Evolutionary conservation across 1,140 invertebrate genomes (phyloP), one percentile per base, ranked within the genome.

Genomic region (Copidosoma floridanum): DNA sequence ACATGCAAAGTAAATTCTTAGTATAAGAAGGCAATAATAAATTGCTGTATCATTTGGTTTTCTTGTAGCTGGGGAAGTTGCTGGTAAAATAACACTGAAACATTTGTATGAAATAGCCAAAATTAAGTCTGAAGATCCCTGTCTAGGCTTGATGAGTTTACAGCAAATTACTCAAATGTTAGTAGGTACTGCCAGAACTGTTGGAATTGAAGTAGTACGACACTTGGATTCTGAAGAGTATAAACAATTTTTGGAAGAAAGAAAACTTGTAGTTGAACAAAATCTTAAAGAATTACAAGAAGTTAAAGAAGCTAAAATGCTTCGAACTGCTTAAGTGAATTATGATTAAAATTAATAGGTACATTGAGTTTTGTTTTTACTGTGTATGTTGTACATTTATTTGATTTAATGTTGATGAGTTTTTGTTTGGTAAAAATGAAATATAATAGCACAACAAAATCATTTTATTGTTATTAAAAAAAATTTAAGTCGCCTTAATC

Each of bases 91-190:
- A 48, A 95, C 95, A 2, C 71, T 96, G 0, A 99, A 98, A 78
- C 97, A 99, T 82, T 78, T 99, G 27, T 99, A 99, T 82, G 97
- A 99, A 87, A 99, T 99, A 72, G 97, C 97, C 0, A 86, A 88
- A 79, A 92, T 99, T 3, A 99, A 99, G 81, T 82, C 85, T 14
- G 74, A 91, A 76, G 97, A 99, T 82, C 89, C 91, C 23, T 77
- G 86, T 11, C 82, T 90, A 65, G 83, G 88, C 56, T 80, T 87
- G 24, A 71, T 85, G 11, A 79, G 63, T 24, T 69, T 95, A 38
- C 66, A 95, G 80, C 83, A 91, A 71, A 85, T 97, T 68, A 96
- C 93, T 76, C 82, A 86, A 70, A 85, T 87, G 82, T 71, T 98
- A 14, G 85, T 96, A 64, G 86, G 86, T 12, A 81, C 84, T 55